These are phyloP conservation scores for Rotaria socialis DNA, from an alignment of 2,888 invertebrate species.

Conservation along the genomic window DNA sequence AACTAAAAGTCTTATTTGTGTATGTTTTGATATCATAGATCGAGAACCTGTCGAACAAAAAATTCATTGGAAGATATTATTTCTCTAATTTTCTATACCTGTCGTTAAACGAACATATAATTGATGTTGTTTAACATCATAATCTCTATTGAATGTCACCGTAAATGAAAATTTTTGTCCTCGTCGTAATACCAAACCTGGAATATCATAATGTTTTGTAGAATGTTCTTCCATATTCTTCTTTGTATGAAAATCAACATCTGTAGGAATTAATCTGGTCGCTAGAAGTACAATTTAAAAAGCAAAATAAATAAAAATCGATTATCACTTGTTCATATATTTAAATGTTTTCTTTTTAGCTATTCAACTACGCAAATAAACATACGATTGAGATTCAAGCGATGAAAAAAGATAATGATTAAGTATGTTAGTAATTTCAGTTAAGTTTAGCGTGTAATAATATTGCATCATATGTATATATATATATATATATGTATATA, in stretches of 20 bases:
- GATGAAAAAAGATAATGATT: not conserved
- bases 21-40: conserved; percentile 1
- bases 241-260: not conserved
- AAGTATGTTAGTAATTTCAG: not conserved
- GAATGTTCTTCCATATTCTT: conserved; percentile 30
- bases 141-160: conserved; percentile 4
- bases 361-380: not conserved
- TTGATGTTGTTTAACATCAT: not conserved
- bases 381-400: not conserved
- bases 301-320: not conserved
- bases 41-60: not conserved
- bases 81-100: not conserved
- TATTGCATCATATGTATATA: not conserved
- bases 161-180: conserved; percentile 32
- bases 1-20: conserved; percentile 31
- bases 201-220: not conserved
- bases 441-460: not conserved
- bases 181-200: not conserved
- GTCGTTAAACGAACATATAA: not conserved
- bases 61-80: too few species aligned
- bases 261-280: not conserved
- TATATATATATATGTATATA: not conserved
- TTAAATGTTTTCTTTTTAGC: too few species aligned
- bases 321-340: too few species aligned
- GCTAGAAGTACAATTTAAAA: not conserved